Base-by-base conservation (phyloP, 2,888 invertebrate genomes). In the Volucella inflata region DNA sequence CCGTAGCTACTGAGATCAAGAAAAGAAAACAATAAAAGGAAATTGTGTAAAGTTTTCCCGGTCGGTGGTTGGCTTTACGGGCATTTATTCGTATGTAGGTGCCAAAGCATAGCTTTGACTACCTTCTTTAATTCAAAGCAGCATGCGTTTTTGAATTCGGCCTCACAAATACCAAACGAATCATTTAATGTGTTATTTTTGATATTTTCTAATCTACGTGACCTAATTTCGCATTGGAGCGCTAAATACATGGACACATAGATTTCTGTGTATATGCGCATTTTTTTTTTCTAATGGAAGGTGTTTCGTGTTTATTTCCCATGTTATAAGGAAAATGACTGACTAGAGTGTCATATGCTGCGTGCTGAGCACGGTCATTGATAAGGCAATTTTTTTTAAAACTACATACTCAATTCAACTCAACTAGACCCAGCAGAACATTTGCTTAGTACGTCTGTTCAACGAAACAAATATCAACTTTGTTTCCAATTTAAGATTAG, bases 191-290 rank as follows among this genome's bases (percentile, higher is more conserved):
- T 68, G 68, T 70, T 77, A 77, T 77, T 77, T 77, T 70, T 77
- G 68, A 77, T 77, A 77, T 77, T 77, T 60, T 62, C 77, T 77
- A 77, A 77, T 77, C 77, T 77, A 53, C n/a, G 77, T 77, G 77
- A 77, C 77, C 77, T 46, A 77, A 77, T 77, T 77, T 60, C 55
- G 62, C 51, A 51, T 59, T 16, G 44, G 44, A 68, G 48, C 59
- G 55, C 55, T 44, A 55, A 74, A 48, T 30, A 30, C 30, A 30
- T 30, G 30, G 6, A 48, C 14, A 68, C 77, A 70, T 60, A 77
- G 68, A 77, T 70, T 70, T 70, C 21, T 77, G 50, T 76, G 42
- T 60, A 46, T 44, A 42, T 42, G 60, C 14, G 14, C 50, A 70
- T 9, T 50, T 14, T 38, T 44, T 48, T 46, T 1, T 55, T 55